Evolutionary conservation across 2,113 vertebrate genomes (phyloP).

Genomic region (Nycticebus coucang): DNA sequence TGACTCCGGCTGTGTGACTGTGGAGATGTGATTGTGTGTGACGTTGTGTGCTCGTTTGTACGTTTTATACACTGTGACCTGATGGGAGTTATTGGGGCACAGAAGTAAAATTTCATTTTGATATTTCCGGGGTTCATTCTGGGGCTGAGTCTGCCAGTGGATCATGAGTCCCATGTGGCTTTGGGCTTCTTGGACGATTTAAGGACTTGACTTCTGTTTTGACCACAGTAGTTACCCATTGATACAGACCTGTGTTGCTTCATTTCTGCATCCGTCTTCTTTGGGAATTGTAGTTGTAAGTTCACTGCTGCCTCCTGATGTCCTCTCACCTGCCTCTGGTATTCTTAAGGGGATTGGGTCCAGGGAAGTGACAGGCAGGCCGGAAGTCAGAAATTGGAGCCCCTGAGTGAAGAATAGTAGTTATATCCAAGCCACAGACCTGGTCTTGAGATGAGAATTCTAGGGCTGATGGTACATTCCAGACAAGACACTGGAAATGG

Average conservation of each 20-base stretch:
- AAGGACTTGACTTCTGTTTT: neutral
- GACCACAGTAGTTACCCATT: neutral
- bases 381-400: neutral
- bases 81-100: neutral
- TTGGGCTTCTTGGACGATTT: neutral
- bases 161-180: neutral
- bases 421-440: neutral
- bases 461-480: neutral
- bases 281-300: neutral
- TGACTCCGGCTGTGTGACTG: neutral
- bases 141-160: neutral
- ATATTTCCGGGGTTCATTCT: neutral
- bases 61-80: neutral
- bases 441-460: slow-evolving; percentile 22
- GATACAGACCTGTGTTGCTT: neutral
- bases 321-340: neutral
- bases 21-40: slow-evolving; percentile 13
- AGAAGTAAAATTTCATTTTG: neutral
- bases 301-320: neutral
- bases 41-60: neutral
- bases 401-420: neutral
- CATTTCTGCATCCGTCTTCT: neutral
- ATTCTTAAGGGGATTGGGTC: neutral
- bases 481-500: neutral
- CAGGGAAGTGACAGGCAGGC: neutral